Evolutionary conservation across 2,113 vertebrate genomes (phyloP).

Genomic region (Zosterops borbonicus): DNA sequence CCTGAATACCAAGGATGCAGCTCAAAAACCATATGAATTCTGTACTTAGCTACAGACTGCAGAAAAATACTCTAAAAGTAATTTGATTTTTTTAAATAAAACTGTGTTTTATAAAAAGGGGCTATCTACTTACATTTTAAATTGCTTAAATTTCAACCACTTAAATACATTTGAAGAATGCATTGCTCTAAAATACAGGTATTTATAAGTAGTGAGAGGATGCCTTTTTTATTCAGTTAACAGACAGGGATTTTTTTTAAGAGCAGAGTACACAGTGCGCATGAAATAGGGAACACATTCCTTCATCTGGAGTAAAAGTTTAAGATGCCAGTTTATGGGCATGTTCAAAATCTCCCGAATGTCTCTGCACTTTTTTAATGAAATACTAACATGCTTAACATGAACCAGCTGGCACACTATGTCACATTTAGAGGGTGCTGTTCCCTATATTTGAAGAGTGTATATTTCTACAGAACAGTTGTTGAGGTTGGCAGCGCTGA

Average conservation of each 20-base stretch:
- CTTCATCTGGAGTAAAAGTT: not conserved
- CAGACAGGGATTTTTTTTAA: not conserved
- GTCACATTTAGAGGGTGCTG: not conserved
- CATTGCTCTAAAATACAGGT: not conserved
- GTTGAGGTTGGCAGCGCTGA: not conserved
- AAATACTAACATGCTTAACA: not conserved
- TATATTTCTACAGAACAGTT: not conserved
- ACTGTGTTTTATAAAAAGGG: not conserved
- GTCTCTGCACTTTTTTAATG: not conserved
- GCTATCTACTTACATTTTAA: not conserved
- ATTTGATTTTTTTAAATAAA: not conserved
- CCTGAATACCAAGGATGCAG: not conserved
- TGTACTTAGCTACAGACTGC: not conserved
- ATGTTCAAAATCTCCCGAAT: not conserved
- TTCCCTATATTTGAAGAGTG: not conserved
- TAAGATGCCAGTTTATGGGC: not conserved
- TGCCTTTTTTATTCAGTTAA: not conserved
- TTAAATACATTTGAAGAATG: not conserved
- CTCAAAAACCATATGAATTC: not conserved
- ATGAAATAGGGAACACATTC: not conserved
- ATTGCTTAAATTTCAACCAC: not conserved
- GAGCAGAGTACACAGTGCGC: not conserved
- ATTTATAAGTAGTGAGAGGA: not conserved
- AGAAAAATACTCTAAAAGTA: not conserved
- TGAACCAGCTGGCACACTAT: not conserved